Evolutionary conservation across 2,888 invertebrate species (phyloP).

Genomic region (Sinohyriopsis cumingii): DNA sequence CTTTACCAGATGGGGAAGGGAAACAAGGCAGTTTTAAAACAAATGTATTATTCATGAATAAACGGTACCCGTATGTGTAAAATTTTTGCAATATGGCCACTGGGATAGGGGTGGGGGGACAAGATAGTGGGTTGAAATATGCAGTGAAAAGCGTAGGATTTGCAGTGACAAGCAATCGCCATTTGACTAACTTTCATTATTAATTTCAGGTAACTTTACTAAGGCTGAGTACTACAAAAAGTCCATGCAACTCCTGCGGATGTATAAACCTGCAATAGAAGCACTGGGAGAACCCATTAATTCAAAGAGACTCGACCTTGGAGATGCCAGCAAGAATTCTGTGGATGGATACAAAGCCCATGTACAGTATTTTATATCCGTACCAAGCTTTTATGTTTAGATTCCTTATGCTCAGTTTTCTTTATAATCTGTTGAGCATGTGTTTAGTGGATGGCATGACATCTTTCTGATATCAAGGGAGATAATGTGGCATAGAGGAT

Average conservation of each 20-base stretch:
- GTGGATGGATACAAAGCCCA: slow-evolving; percentile 28
- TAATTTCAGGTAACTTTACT: slow-evolving; percentile 38
- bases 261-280: slow-evolving; percentile 39
- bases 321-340: slow-evolving; percentile 18
- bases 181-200: not conserved
- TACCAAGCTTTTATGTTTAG: not conserved
- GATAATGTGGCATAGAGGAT: too few species aligned
- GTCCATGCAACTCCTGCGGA: slow-evolving; percentile 35
- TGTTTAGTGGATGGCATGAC: too few species aligned
- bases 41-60: too few species aligned
- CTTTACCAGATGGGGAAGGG: too few species aligned
- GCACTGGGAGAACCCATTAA: slow-evolving; percentile 45
- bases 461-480: too few species aligned
- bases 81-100: too few species aligned
- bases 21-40: too few species aligned
- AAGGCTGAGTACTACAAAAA: slow-evolving; percentile 40
- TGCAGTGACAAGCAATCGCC: not conserved
- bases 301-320: slow-evolving; percentile 8
- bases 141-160: not conserved
- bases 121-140: not conserved
- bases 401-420: too few species aligned
- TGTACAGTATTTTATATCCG: slow-evolving; percentile 24
- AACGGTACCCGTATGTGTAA: too few species aligned
- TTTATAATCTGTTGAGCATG: too few species aligned
- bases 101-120: too few species aligned